A percentile compares a stretch with the other conserved stretches of the same genome.
These are phyloP conservation scores for Drosophila niveifrons DNA, from an alignment of 2,888 invertebrate genomes.

Conservation along the genomic window DNA sequence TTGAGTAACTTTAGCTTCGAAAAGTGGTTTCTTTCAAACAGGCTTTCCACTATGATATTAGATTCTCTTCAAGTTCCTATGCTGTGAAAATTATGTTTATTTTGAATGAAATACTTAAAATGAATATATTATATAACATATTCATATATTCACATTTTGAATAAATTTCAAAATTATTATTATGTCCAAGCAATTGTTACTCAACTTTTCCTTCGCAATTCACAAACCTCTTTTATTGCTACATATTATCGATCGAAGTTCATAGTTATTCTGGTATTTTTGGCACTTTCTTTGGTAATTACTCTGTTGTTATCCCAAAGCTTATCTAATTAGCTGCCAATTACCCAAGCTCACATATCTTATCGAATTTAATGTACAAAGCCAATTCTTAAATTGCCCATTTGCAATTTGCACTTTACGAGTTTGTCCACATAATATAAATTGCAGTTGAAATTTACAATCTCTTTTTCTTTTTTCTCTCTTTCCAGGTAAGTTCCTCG, in stretches of 20 bases:
- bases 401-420: conserved; percentile 31
- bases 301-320: conserved; percentile 6
- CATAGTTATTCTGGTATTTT: background rate
- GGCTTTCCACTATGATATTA: background rate
- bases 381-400: conserved; percentile 34
- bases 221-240: background rate
- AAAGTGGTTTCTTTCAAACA: background rate
- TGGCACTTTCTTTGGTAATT: conserved; percentile 2
- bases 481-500: conserved; percentile 69
- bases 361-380: conserved; percentile 25
- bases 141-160: no score
- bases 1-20: conserved; percentile 4
- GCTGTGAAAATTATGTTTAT: no score
- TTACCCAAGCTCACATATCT: conserved; percentile 14
- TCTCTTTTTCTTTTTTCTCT: conserved; percentile 34
- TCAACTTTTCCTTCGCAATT: background rate
- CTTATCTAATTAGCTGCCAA: conserved; percentile 30
- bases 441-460: conserved; percentile 44
- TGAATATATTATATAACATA: no score
- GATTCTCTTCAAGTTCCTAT: background rate
- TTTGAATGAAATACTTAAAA: no score
- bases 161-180: no score
- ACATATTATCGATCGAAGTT: background rate
- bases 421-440: conserved; percentile 26
- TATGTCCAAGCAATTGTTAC: no score